Evolutionary conservation across 2,113 vertebrate species (phyloP).

Genomic region (Catagonus wagneri): DNA sequence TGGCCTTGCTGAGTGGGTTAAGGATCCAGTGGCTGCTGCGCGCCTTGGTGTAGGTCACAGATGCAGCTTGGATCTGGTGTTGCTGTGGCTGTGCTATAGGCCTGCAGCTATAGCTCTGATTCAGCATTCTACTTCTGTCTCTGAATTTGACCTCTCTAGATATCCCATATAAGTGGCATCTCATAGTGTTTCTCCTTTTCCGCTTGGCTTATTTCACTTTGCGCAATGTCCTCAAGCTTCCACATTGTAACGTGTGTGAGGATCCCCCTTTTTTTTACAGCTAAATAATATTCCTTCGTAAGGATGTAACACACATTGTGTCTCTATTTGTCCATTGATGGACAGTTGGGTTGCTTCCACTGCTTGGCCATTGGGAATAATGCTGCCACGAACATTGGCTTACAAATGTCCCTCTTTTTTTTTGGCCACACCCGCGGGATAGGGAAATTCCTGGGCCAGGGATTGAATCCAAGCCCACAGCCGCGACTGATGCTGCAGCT

Average conservation of each 20-base stretch:
- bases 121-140: neutral
- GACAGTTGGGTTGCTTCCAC: neutral
- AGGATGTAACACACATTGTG: too few species aligned
- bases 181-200: accelerated
- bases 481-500: too few species aligned
- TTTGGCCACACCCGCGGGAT: neutral
- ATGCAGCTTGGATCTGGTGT: too few species aligned
- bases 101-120: too few species aligned
- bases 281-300: neutral
- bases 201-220: neutral
- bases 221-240: neutral
- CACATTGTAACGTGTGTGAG: neutral
- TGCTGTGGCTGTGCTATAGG: too few species aligned
- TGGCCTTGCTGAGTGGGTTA: too few species aligned
- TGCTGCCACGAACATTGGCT: accelerated
- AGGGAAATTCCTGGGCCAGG: too few species aligned
- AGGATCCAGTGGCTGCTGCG: too few species aligned
- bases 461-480: too few species aligned
- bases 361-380: neutral
- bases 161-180: accelerated
- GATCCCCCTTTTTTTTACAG: neutral
- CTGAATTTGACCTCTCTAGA: neutral
- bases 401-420: neutral
- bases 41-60: too few species aligned
- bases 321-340: accelerated